Percentiles rank a stretch among this genome's conserved stretches.
phyloP scores from a whole-genome alignment of 2,113 vertebrate species.

The Crotalus tigris region DNA sequence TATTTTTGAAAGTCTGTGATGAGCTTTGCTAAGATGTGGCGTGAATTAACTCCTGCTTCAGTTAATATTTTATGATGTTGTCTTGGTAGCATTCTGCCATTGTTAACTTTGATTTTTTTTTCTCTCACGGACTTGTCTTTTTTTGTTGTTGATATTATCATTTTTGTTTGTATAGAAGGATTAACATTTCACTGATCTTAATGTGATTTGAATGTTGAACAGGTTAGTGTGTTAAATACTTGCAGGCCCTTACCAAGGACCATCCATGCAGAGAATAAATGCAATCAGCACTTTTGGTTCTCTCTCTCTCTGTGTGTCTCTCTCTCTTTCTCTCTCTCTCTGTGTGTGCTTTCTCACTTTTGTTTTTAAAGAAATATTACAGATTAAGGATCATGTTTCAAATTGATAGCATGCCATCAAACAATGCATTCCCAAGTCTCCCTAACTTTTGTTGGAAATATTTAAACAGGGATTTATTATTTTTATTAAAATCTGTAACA shows the following conservation, averaged over 20 bases:
- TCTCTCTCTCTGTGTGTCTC: conserved; percentile 35
- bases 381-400: conserved; percentile 23
- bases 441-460: not conserved
- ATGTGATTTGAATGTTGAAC: conserved; percentile 61
- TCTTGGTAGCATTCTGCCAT: conserved; percentile 68
- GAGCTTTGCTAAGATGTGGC: conserved; percentile 71
- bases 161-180: conserved; percentile 47
- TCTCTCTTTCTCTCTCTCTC: conserved; percentile 38
- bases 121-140: conserved; percentile 63
- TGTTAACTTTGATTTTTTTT: conserved; percentile 66
- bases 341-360: not conserved
- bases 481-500: not conserved
- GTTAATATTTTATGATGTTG: conserved; percentile 66
- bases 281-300: conserved; percentile 47
- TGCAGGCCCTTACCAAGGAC: conserved; percentile 50
- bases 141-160: conserved; percentile 15
- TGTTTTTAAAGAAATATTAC: not conserved
- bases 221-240: conserved; percentile 45
- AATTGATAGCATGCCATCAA: conserved; percentile 35
- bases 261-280: conserved; percentile 53
- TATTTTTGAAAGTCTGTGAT: conserved; percentile 54
- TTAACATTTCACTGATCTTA: conserved; percentile 52
- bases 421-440: not conserved
- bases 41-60: conserved; percentile 67
- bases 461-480: not conserved